Conservation (phyloP, 2,113 vertebrate species). For the Aythya baeri region DNA sequence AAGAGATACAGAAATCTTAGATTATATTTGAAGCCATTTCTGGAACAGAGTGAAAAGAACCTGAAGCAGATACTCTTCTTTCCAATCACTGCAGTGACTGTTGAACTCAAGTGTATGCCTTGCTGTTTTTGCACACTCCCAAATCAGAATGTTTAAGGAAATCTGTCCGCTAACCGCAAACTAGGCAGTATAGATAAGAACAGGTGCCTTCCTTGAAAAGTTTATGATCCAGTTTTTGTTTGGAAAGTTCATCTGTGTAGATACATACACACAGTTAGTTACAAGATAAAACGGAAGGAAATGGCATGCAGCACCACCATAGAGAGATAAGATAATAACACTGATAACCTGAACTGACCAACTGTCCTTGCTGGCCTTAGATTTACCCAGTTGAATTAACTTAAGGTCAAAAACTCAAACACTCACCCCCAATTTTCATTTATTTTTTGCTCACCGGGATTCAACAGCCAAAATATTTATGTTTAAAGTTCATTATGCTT, state of each 20-base stretch:
- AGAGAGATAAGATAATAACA: slow-evolving; percentile 3
- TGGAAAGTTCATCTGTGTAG: neutral
- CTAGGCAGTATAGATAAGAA: neutral
- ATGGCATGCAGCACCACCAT: neutral
- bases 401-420: slow-evolving; percentile 12
- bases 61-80: neutral
- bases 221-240: neutral
- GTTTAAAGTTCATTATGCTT: slow-evolving; percentile 45
- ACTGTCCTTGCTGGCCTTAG: slow-evolving; percentile 10
- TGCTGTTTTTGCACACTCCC: neutral
- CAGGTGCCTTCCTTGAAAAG: slow-evolving; percentile 4
- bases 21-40: neutral
- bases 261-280: neutral
- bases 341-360: slow-evolving; percentile 37
- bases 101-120: neutral
- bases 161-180: neutral
- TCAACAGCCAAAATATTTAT: slow-evolving; percentile 29
- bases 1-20: neutral
- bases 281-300: slow-evolving; percentile 15
- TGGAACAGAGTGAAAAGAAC: neutral
- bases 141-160: neutral
- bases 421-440: neutral
- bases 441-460: neutral
- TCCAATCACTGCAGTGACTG: neutral
- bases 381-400: slow-evolving; percentile 10